Conservation (phyloP, 2,888 invertebrate genomes). For the Cerceris rybyensis region DNA sequence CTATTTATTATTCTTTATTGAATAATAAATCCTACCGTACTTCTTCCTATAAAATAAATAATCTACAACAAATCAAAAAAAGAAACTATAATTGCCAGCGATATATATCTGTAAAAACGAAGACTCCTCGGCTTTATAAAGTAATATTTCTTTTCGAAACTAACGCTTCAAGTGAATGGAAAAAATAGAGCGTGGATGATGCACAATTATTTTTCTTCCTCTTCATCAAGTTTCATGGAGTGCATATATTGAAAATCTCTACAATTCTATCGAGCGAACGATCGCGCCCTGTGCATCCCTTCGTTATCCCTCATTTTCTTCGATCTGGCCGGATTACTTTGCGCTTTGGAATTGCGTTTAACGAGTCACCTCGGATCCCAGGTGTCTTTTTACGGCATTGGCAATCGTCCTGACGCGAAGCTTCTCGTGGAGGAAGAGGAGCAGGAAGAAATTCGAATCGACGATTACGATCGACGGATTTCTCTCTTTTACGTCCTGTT, state of each 20-base stretch:
- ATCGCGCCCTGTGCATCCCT: not conserved
- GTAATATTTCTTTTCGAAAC: too few relatives aligned
- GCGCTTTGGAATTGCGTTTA: slow-evolving; percentile 36
- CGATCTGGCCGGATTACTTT: slow-evolving; percentile 15
- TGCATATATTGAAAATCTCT: not conserved
- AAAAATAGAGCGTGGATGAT: too few relatives aligned
- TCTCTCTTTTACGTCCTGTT: slow-evolving; percentile 1
- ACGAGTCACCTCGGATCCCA: slow-evolving; percentile 42
- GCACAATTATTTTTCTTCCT: too few relatives aligned
- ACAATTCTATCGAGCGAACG: not conserved
- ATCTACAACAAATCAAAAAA: too few relatives aligned
- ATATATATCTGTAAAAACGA: too few relatives aligned
- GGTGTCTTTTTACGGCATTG: slow-evolving; percentile 46
- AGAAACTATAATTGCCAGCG: too few relatives aligned
- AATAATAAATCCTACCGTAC: too few relatives aligned
- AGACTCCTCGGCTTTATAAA: too few relatives aligned
- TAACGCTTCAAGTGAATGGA: too few relatives aligned
- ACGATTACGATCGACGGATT: slow-evolving; percentile 44
- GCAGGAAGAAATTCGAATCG: not conserved
- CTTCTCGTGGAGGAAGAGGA: not conserved
- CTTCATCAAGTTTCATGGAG: too few relatives aligned
- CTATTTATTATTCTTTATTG: too few relatives aligned
- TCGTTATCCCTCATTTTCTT: not conserved
- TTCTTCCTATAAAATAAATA: too few relatives aligned
- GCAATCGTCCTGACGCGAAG: slow-evolving; percentile 29